phyloP scores from a whole-genome alignment of 2,888 invertebrate species.

The Platynereis dumerilii region DNA sequence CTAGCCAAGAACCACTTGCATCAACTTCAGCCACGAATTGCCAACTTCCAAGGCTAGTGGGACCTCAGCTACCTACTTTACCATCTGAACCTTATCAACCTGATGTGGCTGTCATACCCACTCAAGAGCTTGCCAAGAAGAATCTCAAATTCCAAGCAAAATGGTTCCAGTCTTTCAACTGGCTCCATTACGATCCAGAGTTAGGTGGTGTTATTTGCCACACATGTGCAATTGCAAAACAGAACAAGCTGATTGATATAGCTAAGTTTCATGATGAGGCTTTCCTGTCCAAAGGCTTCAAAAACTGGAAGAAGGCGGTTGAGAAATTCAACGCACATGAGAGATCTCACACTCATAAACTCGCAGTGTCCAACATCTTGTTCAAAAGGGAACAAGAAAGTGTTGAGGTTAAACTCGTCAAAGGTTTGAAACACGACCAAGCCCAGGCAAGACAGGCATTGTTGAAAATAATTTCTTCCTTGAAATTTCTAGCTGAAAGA shows the following conservation, averaged over 20 bases:
- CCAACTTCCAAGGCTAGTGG: too few relatives aligned
- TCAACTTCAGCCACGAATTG: too few relatives aligned
- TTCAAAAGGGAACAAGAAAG: too few relatives aligned
- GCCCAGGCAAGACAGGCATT: neutral
- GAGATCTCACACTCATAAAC: slow-evolving; percentile 2
- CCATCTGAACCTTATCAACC: slow-evolving; percentile 2
- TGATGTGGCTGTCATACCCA: neutral
- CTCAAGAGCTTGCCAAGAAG: neutral
- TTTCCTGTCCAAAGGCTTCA: neutral
- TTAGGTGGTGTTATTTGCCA: slow-evolving; percentile 4
- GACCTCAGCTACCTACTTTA: too few relatives aligned
- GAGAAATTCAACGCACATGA: slow-evolving; percentile 2
- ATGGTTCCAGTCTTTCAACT: neutral
- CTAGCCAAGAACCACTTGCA: too few relatives aligned
- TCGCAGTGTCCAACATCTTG: too few relatives aligned
- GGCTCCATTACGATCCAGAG: slow-evolving; percentile 4
- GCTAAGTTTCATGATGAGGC: neutral
- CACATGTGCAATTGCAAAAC: neutral
- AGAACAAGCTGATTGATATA: neutral
- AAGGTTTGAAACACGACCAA: neutral
- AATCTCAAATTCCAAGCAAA: neutral
- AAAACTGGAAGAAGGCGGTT: slow-evolving; percentile 8
- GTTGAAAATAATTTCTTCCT: slow-evolving; percentile 3
- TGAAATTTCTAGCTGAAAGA: slow-evolving; percentile 4
- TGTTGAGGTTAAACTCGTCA: neutral